These are phyloP conservation scores for Drepana arcuata DNA, from an alignment of 1,140 invertebrate species.

Conservation along the genomic window DNA sequence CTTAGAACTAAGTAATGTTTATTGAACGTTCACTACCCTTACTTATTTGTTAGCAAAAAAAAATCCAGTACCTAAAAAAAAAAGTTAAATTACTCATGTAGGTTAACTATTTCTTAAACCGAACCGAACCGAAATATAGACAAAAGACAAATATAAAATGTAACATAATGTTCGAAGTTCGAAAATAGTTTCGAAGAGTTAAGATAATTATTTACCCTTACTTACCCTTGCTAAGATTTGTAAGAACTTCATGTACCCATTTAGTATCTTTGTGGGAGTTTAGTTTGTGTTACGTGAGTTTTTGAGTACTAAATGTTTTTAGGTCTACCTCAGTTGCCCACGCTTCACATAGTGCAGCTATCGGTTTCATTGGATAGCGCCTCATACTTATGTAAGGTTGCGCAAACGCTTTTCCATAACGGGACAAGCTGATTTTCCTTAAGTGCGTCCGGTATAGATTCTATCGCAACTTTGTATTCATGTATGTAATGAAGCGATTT, in stretches of 20 bases:
- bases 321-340: too few species aligned
- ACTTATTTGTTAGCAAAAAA: too few species aligned
- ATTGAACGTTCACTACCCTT: conserved; percentile 30
- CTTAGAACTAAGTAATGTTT: conserved; percentile 4
- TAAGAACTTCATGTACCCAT: too few species aligned
- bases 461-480: too few species aligned
- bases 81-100: neutral
- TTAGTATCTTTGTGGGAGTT: too few species aligned
- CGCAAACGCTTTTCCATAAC: conserved; percentile 40
- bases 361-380: too few species aligned
- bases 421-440: conserved; percentile 37
- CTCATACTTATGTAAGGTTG: conserved; percentile 36
- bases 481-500: too few species aligned
- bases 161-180: too few species aligned
- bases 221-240: neutral
- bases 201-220: too few species aligned
- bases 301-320: neutral
- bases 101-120: neutral
- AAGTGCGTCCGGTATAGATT: conserved; percentile 23
- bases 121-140: neutral
- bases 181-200: too few species aligned
- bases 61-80: neutral
- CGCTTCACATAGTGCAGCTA: too few species aligned
- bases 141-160: neutral
- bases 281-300: too few species aligned